These are phyloP conservation scores for Trisateles emortualis DNA, from an alignment of 2,888 invertebrate genomes.

Conservation along the genomic window DNA sequence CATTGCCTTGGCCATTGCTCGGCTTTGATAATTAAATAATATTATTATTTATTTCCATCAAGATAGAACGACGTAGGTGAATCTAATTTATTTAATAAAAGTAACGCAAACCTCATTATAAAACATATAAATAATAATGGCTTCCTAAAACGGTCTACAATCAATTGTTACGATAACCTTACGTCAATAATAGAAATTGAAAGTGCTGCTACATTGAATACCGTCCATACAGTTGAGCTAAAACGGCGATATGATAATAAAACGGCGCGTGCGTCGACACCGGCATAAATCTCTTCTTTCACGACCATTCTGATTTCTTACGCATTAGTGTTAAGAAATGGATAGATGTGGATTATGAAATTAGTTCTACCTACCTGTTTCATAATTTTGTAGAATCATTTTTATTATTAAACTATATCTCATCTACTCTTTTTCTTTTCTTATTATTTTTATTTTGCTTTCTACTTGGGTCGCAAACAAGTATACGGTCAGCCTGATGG, in stretches of 20 bases:
- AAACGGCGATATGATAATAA: conserved; percentile 68
- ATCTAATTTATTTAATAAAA: not conserved
- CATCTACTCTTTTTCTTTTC: no score
- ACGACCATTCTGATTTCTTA: conserved; percentile 66
- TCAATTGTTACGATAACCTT: conserved; percentile 24
- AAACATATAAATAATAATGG: conserved; percentile 3
- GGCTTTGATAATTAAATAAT: no score
- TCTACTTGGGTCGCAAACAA: no score
- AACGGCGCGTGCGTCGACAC: conserved; percentile 65
- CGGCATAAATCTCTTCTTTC: conserved; percentile 72
- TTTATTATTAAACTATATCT: no score
- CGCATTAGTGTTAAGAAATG: conserved; percentile 47
- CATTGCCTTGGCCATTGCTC: no score
- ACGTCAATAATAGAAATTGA: conserved; percentile 34
- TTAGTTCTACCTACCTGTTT: not conserved
- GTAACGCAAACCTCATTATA: not conserved
- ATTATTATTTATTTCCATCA: no score
- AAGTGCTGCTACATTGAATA: conserved; percentile 39
- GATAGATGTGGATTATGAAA: conserved; percentile 38
- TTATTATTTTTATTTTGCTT: no score
- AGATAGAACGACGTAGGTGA: no score
- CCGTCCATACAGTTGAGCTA: conserved; percentile 38
- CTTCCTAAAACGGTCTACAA: conserved; percentile 7
- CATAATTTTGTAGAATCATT: not conserved
- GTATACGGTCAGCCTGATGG: no score